Conservation (phyloP, 2,113 vertebrate genomes). For the Ptilorrhoa leucosticta region DNA sequence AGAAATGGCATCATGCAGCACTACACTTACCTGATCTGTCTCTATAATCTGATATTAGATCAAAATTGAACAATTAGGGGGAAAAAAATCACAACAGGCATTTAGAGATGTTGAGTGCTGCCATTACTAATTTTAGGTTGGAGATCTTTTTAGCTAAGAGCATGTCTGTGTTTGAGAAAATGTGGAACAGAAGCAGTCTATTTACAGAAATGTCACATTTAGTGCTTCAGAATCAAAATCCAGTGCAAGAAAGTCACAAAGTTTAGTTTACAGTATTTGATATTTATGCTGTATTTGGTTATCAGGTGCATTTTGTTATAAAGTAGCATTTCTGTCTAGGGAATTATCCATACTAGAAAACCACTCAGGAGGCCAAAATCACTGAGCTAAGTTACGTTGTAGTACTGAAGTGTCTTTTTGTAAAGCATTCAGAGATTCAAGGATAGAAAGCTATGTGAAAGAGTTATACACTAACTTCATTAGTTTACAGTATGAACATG, state of each 20-base stretch:
- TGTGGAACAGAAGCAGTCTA: not conserved
- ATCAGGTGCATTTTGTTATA: not conserved
- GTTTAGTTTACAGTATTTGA: not conserved
- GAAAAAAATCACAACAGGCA: not conserved
- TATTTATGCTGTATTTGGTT: not conserved
- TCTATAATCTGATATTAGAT: not conserved
- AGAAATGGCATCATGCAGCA: not conserved
- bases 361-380: not conserved
- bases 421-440: not conserved
- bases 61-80: not conserved
- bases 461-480: not conserved
- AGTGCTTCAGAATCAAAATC: not conserved
- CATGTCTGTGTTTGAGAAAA: not conserved
- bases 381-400: not conserved
- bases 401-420: not conserved
- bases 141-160: not conserved
- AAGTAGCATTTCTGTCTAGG: not conserved
- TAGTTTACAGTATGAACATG: not conserved
- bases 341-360: not conserved
- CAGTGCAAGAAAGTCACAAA: not conserved
- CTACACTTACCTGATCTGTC: not conserved
- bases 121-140: not conserved
- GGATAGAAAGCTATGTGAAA: not conserved
- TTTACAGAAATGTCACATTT: not conserved
- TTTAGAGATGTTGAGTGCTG: not conserved